These are phyloP conservation scores for Drosophila ogumai DNA, from an alignment of 1,140 invertebrate species.

Conservation along the genomic window DNA sequence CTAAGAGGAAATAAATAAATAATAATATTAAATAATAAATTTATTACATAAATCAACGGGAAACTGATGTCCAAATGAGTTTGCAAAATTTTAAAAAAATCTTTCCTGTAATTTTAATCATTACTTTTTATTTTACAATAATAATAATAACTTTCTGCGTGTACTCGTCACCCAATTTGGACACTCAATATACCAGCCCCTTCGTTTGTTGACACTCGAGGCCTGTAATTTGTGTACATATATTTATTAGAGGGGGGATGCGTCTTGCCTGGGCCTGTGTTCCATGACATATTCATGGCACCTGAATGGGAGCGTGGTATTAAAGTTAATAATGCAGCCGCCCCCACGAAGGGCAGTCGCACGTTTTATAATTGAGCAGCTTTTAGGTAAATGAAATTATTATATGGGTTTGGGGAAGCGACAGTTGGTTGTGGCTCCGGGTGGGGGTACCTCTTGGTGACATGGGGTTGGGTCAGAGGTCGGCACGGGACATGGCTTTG, in stretches of 20 bases:
- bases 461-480: slow-evolving; percentile 14
- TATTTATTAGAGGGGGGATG: slow-evolving; percentile 38
- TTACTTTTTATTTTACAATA: neutral
- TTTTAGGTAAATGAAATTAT: slow-evolving; percentile 64
- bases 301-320: slow-evolving; percentile 33
- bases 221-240: slow-evolving; percentile 59
- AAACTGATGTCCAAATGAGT: no score
- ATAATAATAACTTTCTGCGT: slow-evolving; percentile 1
- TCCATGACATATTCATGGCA: slow-evolving; percentile 50
- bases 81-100: no score
- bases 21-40: no score
- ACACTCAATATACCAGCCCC: slow-evolving; percentile 8
- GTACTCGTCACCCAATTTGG: slow-evolving; percentile 9
- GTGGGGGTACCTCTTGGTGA: neutral
- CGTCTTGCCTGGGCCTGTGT: slow-evolving; percentile 10
- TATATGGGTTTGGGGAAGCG: slow-evolving; percentile 17
- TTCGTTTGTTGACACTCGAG: slow-evolving; percentile 39
- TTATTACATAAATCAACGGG: no score
- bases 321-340: slow-evolving; percentile 63
- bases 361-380: slow-evolving; percentile 68
- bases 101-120: no score
- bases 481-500: neutral
- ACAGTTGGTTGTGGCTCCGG: slow-evolving; percentile 18
- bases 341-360: slow-evolving; percentile 27
- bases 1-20: no score